Evolutionary conservation across 2,113 vertebrate species (phyloP).

Genomic region (Eidolon helvum): DNA sequence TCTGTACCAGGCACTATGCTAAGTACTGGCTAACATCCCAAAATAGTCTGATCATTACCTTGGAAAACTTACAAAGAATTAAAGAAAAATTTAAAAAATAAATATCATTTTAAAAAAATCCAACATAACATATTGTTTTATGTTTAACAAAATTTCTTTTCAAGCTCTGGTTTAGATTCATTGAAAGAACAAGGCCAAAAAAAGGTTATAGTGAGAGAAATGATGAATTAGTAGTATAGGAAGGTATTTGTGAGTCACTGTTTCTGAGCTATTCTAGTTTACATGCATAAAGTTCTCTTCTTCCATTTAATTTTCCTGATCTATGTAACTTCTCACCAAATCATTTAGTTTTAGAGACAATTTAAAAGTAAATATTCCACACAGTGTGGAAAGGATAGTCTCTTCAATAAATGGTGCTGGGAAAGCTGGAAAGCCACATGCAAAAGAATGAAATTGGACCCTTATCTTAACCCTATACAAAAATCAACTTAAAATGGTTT

Average conservation of each 20-base stretch:
- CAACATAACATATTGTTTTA: neutral
- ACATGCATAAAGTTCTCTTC: neutral
- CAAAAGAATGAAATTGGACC: neutral
- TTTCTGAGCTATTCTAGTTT: neutral
- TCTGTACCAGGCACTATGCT: neutral
- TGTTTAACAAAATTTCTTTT: neutral
- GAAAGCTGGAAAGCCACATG: neutral
- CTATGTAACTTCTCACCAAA: neutral
- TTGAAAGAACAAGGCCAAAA: neutral
- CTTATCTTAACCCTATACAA: neutral
- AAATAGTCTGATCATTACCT: neutral
- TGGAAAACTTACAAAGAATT: neutral
- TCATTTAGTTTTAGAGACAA: slow-evolving; percentile 17
- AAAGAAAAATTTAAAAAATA: neutral
- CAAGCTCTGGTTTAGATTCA: neutral
- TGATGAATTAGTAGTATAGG: neutral
- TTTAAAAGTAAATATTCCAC: neutral
- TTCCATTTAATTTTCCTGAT: neutral
- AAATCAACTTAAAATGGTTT: neutral
- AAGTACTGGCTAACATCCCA: neutral
- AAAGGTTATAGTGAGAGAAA: neutral
- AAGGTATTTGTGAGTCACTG: neutral
- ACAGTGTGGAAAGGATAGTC: neutral
- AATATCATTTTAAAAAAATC: neutral
- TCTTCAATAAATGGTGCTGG: neutral